Evolutionary conservation across 2,113 vertebrate species (phyloP), one percentile per base, ranked within the genome.

Genomic region (Elanoides forficatus): DNA sequence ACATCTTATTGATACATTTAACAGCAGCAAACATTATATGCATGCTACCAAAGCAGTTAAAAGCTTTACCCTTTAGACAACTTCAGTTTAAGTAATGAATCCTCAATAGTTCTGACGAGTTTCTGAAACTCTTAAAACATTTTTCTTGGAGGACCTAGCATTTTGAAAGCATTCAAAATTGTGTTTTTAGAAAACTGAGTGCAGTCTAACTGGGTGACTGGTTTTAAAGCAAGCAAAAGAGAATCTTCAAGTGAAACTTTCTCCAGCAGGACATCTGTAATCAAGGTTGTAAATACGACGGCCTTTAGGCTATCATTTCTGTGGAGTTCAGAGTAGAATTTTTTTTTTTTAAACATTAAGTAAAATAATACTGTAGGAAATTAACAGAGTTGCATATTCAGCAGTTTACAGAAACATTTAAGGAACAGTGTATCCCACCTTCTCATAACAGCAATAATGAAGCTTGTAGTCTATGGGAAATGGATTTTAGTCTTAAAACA

Each of bases 71-170:
- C 22, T 89, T 89, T 42, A 45, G 18, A 87, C 26, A 86, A 73
- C 59, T 72, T 45, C 21, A 10, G 19, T 55, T 82, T 55, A 86
- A 73, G 36, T 67, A 90, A 82, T 30, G 15, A 84, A 55, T 53
- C 55, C 15, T 58, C 30, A 75, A 13, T 14, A 84, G 30, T 80
- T 70, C 59, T 56, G n/a, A 48, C 38, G 7, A 86, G 50, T 50
- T 83, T 81, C 73, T 60, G 20, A 73, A 95, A 80, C 13, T 32
- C 55, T 60, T 32, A 45, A 45, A 56, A 42, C 36, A 21, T 52
- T 92, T 89, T 91, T 55, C 42, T 42, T 75, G 27, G 50, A 91
- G 66, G 81, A 94, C 74, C 81, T 71, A 95, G 93, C 91, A 97
- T 93, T 92, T 75, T 80, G 81, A 84, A 95, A 95, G 84, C 45